Base-by-base conservation (phyloP, 2,113 vertebrate species). In the Odobenus rosmarus region DNA sequence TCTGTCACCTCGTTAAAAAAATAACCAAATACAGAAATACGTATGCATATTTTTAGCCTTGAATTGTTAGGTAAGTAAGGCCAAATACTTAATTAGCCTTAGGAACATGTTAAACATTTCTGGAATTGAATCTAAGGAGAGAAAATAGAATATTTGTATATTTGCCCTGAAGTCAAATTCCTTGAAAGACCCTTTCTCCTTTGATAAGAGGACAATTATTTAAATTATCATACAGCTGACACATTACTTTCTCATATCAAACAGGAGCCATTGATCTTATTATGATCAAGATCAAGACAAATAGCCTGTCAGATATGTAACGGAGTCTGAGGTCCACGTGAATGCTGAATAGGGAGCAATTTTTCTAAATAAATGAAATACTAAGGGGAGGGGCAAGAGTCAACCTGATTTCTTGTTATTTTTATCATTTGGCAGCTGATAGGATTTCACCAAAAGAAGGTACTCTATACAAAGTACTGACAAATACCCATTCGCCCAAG, bases 41-140 rank as follows among this genome's bases (percentile, higher is more conserved):
- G n/a, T n/a, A 9, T 33, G 46, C 46, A 69, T 69, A 69, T 69
- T 64, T 88, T 88, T 84, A 53, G 36, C 51, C 76, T 88, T 81
- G 57, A 87, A 55, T 90, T 77, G n/a, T 81, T 94, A 93, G 19
- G 80, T 87, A 85, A 61, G 57, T 26, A 89, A 90, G 8, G 8
- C 10, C 46, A 96, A 84, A 21, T 87, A 71, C 71, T 85, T 88
- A 84, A 80, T 71, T 82, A 96, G 64, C 28, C 4, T 88, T 74
- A 82, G 26, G n/a, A 91, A 81, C 7, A 74, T 89, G 28, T 87
- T 95, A 96, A 96, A 59, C 36, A 80, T 88, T 86, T 86, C 83
- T 93, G 16, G 76, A 97, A 85, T 51, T 88, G 72, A 97, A 84
- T n/a, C 76, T 95, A 89, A 96, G 14, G 53, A 69, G 88, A 88